These are phyloP conservation scores for Gallinago paraguaiae DNA, from an alignment of 2,113 vertebrate species.

Conservation along the genomic window DNA sequence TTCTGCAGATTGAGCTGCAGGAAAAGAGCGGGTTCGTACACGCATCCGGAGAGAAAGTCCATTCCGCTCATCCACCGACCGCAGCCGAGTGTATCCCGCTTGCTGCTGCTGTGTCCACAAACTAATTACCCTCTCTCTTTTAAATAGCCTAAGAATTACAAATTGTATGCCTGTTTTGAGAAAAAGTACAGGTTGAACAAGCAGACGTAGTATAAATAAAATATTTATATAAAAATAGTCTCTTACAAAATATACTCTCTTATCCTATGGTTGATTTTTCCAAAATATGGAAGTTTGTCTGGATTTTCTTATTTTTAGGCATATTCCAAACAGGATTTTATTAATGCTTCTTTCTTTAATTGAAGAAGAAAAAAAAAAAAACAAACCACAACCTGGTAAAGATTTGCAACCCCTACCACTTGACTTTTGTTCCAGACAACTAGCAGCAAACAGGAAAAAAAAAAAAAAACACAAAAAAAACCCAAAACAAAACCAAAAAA, in stretches of 20 bases:
- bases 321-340: conserved; percentile 65
- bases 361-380: conserved; percentile 8
- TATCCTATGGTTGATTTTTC: conserved; percentile 84
- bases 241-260: conserved; percentile 96
- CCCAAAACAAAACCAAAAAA: not conserved
- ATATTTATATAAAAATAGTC: conserved; percentile 98
- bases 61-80: conserved; percentile 32
- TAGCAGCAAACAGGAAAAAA: conserved; percentile 89
- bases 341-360: conserved; percentile 60
- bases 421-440: conserved; percentile 84
- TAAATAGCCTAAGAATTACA: conserved; percentile 70
- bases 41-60: conserved; percentile 69
- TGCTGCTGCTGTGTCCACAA: conserved; percentile 55
- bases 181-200: conserved; percentile 76
- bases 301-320: conserved; percentile 71
- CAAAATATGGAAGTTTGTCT: conserved; percentile 80
- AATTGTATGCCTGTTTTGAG: conserved; percentile 65
- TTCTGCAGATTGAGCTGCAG: conserved; percentile 71
- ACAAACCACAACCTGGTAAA: conserved; percentile 52
- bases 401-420: conserved; percentile 68
- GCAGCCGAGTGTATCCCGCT: conserved; percentile 47
- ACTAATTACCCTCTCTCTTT: conserved; percentile 47
- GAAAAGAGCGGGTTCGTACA: conserved; percentile 66
- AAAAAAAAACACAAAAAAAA: conserved; percentile 20
- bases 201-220: conserved; percentile 90